Conservation (phyloP, 2,797 vertebrate genomes). For the Lagocephalus sceleratus region DNA sequence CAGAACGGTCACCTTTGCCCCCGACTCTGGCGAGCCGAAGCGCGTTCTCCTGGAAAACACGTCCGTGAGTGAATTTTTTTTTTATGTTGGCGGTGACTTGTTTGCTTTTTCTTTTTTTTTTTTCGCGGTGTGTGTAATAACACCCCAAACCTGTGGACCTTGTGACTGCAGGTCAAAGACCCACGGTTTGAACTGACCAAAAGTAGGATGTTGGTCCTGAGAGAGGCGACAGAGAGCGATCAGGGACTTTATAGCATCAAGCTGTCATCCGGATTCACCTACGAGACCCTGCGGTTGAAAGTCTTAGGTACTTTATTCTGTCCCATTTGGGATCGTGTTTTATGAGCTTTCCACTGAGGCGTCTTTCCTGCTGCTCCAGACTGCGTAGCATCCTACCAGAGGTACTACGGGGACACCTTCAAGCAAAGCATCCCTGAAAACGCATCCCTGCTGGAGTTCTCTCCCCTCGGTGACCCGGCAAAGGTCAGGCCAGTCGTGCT, state of each 20-base stretch:
- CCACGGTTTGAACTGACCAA: slow-evolving; percentile 69
- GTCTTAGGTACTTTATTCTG: slow-evolving; percentile 59
- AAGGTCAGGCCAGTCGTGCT: slow-evolving; percentile 58
- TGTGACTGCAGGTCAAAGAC: slow-evolving; percentile 61
- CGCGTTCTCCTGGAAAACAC: slow-evolving; percentile 66
- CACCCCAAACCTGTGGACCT: slow-evolving; percentile 3
- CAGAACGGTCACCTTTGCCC: slow-evolving; percentile 65
- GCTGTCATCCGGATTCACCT: slow-evolving; percentile 60
- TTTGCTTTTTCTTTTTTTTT: too few species aligned
- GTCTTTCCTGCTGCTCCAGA: slow-evolving; percentile 32
- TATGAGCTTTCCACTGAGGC: background rate
- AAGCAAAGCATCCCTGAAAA: slow-evolving; percentile 56
- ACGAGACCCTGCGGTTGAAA: slow-evolving; percentile 63
- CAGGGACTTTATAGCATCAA: slow-evolving; percentile 72
- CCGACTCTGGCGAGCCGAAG: slow-evolving; percentile 36
- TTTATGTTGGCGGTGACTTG: slow-evolving; percentile 14
- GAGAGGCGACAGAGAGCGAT: slow-evolving; percentile 63
- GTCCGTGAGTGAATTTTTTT: slow-evolving; percentile 38
- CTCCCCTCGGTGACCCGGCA: slow-evolving; percentile 38
- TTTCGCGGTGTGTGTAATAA: background rate
- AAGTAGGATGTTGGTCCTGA: slow-evolving; percentile 67
- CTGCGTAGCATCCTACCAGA: slow-evolving; percentile 59
- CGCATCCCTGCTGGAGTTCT: slow-evolving; percentile 64
- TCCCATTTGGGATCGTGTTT: background rate
- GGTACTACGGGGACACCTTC: slow-evolving; percentile 66